Percentiles rank a stretch among this genome's conserved stretches.
Evolutionary conservation across 2,113 vertebrate species (phyloP).

Genomic region (Ammodytes dubius): DNA sequence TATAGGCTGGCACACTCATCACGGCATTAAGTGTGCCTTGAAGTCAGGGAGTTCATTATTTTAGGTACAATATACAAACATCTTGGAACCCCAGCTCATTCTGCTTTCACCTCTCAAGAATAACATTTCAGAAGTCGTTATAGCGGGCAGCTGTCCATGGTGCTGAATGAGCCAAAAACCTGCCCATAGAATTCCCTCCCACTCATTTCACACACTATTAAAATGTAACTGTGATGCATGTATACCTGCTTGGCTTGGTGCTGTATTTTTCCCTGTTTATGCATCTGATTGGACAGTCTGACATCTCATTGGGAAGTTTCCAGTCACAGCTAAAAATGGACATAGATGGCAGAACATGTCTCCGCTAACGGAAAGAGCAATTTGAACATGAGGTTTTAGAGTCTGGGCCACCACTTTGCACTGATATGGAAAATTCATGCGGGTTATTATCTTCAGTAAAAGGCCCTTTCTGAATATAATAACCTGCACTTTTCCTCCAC

Average conservation of each 20-base stretch:
- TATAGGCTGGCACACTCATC: conserved; percentile 15
- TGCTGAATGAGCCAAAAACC: conserved; percentile 2
- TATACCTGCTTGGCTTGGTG: not conserved
- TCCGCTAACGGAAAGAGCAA: not conserved
- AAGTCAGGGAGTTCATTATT: not conserved
- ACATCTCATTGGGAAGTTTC: not conserved
- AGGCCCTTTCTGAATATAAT: not conserved
- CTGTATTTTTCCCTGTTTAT: not conserved
- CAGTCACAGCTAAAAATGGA: not conserved
- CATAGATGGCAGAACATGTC: not conserved
- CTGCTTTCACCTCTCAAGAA: too few relatives aligned
- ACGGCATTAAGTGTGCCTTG: not conserved
- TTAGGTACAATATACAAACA: not conserved
- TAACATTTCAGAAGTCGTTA: not conserved
- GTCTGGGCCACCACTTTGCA: conserved; percentile 1
- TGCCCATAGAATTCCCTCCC: too few relatives aligned
- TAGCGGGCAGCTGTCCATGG: conserved; percentile 31
- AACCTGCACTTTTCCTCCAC: not conserved
- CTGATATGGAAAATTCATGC: conserved; percentile 6
- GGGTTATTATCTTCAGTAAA: not conserved
- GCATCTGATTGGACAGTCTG: not conserved
- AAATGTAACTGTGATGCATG: not conserved
- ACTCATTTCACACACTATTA: not conserved
- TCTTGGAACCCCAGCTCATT: not conserved
- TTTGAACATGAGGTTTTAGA: conserved; percentile 6